Evolutionary conservation across 53 echinoderm and acorn worm species (phyloP), one percentile per base, ranked within the genome.

Genomic region (Hippasteria phrygiana): DNA sequence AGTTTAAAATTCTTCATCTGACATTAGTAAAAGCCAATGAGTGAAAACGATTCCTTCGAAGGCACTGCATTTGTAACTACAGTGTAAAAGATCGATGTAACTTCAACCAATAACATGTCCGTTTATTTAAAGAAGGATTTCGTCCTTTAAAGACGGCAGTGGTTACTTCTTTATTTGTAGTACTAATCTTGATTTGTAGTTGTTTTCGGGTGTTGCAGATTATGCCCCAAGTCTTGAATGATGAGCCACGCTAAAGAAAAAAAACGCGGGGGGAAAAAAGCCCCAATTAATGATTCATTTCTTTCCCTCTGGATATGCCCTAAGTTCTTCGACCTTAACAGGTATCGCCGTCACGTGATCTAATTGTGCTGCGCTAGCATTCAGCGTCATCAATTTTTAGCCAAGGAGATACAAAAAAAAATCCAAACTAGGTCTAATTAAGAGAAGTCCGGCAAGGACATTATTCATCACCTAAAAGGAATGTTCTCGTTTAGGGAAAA

Each of bases 371-470:
- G 34, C 37, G 37, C 36, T 34, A 2, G 11, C 36, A 11, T 33
- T 51, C 62, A 54, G 39, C 24, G 37, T 26, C 79, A 62, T 62
- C 54, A 79, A 62, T 62, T 79, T 28, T 62, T 24, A 33, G 3
- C 69, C 69, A 13, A 35, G 37, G 35, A 5, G 8, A 48, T 48
- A 74, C 18, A 41, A 39, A 41, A 43, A 79, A 77, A 77, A 53
- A 16, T 32, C 38, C 76, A n/a, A n/a, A n/a, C n/a, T n/a, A n/a
- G n/a, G n/a, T n/a, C 55, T 62, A 79, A 79, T 79, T 79, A 79
- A 39, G 62, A 79, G 79, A 59, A 55, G 36, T 55, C 48, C n/a
- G 54, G 38, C 59, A 40, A 55, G 62, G 59, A 28, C 26, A 38
- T 56, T 56, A 56, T 56, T 77, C 38, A n/a, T 59, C 59, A 59